Evolutionary conservation across 2,113 vertebrate species (phyloP).

Genomic region (Coregonus clupeaformis): DNA sequence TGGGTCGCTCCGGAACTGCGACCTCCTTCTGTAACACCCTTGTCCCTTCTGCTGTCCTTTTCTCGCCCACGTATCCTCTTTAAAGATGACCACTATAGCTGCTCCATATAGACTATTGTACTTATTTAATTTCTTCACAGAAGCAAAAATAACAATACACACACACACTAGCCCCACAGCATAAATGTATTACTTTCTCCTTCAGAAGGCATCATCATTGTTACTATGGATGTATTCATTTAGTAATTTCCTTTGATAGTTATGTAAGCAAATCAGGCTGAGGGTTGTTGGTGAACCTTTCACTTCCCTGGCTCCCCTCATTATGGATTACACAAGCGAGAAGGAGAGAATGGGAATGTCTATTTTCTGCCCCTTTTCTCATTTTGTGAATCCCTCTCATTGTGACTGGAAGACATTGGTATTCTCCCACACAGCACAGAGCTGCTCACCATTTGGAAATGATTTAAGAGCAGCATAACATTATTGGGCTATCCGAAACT

Average conservation of each 20-base stretch:
- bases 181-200: neutral
- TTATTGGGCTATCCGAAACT: slow-evolving; percentile 19
- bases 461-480: slow-evolving; percentile 25
- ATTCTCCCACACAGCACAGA: slow-evolving; percentile 24
- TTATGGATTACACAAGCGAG: slow-evolving; percentile 7
- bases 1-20: no score
- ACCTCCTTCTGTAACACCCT: no score
- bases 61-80: no score
- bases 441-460: slow-evolving; percentile 30
- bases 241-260: slow-evolving; percentile 2
- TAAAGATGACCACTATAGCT: no score
- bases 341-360: slow-evolving; percentile 1
- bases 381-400: slow-evolving; percentile 5
- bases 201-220: neutral
- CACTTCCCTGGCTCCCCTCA: slow-evolving; percentile 1
- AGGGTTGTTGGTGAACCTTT: slow-evolving; percentile 24
- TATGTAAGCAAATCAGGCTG: slow-evolving; percentile 4
- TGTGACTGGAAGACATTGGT: slow-evolving; percentile 16
- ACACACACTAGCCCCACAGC: neutral
- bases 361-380: neutral
- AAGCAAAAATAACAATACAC: no score
- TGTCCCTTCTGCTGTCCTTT: no score
- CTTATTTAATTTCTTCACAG: no score
- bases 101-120: no score
- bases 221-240: slow-evolving; percentile 5